Percentiles rank a stretch among this genome's conserved stretches.
phyloP scores from a whole-genome alignment of 2,113 vertebrate species.

The Arvicanthis niloticus region DNA sequence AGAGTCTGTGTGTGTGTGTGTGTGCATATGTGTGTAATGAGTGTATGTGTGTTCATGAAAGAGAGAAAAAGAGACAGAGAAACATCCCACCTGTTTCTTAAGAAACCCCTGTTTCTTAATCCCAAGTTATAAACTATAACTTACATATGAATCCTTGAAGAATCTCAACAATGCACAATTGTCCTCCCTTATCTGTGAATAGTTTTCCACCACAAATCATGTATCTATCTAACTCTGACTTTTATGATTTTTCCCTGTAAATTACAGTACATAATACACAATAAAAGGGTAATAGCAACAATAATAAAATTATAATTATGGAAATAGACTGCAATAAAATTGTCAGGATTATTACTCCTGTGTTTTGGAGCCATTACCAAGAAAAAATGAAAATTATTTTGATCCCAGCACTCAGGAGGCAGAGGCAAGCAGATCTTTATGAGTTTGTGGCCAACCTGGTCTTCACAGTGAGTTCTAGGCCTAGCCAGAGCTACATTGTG shows the following conservation, averaged over 20 bases:
- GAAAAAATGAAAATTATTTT: not conserved
- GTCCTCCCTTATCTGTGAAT: not conserved
- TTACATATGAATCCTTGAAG: not conserved
- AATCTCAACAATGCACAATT: not conserved
- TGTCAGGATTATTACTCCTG: not conserved
- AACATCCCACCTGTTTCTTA: not conserved
- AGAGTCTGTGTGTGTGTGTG: not conserved
- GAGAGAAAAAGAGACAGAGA: not conserved
- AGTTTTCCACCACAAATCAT: not conserved
- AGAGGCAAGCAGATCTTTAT: not conserved
- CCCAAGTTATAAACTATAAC: not conserved
- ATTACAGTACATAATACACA: not conserved
- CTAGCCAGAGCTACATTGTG: not conserved
- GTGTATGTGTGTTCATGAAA: not conserved
- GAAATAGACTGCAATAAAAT: not conserved
- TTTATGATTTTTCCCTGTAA: not conserved
- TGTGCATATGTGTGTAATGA: not conserved
- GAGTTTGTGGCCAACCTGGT: not conserved
- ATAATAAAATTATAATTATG: not conserved
- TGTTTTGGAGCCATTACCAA: not conserved
- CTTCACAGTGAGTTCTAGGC: not conserved
- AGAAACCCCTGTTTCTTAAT: not conserved
- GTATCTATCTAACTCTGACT: not conserved
- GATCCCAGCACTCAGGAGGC: not conserved
- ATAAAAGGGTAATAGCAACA: not conserved